Percentiles rank a stretch among this genome's conserved stretches.
Evolutionary conservation across 2,888 invertebrate genomes (phyloP).

Genomic region (Dysmachus trigonus): DNA sequence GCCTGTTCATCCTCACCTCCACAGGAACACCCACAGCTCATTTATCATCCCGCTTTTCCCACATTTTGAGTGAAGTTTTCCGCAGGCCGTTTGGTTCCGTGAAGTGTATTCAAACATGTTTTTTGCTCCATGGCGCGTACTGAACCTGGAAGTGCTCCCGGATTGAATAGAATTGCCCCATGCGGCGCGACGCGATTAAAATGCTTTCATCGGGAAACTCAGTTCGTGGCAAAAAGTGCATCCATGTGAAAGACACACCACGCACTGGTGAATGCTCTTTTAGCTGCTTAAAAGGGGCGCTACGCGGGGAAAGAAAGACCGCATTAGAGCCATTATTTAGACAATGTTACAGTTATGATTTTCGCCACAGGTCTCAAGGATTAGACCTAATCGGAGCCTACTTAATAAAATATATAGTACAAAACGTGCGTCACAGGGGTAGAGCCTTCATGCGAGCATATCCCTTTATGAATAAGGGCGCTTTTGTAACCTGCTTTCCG

Average conservation of each 20-base stretch:
- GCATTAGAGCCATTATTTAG: not conserved
- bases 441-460: no score
- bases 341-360: not conserved
- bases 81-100: not conserved
- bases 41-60: slow-evolving; percentile 20
- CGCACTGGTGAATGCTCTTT: not conserved
- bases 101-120: slow-evolving; percentile 20
- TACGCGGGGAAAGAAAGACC: not conserved
- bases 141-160: slow-evolving; percentile 31
- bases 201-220: not conserved
- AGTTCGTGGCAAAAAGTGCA: not conserved
- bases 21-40: slow-evolving; percentile 19
- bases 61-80: slow-evolving; percentile 9
- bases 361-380: slow-evolving; percentile 12
- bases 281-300: not conserved
- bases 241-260: not conserved
- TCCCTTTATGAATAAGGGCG: not conserved
- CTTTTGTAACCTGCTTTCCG: not conserved
- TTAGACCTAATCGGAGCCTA: not conserved
- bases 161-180: slow-evolving; percentile 21
- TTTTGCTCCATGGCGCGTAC: not conserved
- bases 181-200: slow-evolving; percentile 25
- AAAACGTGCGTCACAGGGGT: not conserved
- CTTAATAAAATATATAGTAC: not conserved
- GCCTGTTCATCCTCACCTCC: slow-evolving; percentile 3